Base-by-base conservation (phyloP, 2,113 vertebrate genomes). In the Syrmaticus mikado region DNA sequence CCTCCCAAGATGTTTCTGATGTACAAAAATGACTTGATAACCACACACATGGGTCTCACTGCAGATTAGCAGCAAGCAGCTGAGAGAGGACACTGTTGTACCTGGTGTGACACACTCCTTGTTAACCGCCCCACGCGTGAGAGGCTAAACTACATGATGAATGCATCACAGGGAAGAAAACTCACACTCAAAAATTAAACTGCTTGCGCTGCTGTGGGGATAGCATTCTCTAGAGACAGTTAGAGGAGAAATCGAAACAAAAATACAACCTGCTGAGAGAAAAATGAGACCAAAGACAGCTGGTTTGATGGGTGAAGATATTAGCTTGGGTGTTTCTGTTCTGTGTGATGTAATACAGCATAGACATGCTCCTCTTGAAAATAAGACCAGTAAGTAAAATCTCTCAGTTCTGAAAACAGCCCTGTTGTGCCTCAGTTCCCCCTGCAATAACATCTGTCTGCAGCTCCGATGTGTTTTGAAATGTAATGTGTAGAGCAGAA, bases 281-380 rank as follows among this genome's bases (percentile, higher is more conserved):
- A n/a, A 66, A 77, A 70, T 12, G 17, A 13, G 32, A 71, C 10
- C 36, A 72, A 73, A 83, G 61, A 4, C 38, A 92, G 32, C n/a
- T 32, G 43, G 25, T 34, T 46, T 48, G 46, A 40, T 13, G 19
- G 25, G 36, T 72, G 41, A 58, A 22, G 73, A 36, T 4, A 3
- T 11, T 58, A 22, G 38, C 2, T 13, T 14, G 17, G 5, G 6
- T 28, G 27, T 28, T 72, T 90, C 74, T 79, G 22, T 66, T 58
- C 66, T 30, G 12, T 1, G 1, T 28, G 50, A 38, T 16, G 24
- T 6, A 12, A 18, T 6, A 52, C 15, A 68, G 25, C 0, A 2
- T 3, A 57, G 30, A 68, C 25, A 46, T 13, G 30, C 16, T 28
- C 45, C 61, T 57, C 45, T 18, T 45, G 41, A 48, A 88, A 46